phyloP scores from a whole-genome alignment of 2,113 vertebrate genomes.

The Mus musculus region DNA sequence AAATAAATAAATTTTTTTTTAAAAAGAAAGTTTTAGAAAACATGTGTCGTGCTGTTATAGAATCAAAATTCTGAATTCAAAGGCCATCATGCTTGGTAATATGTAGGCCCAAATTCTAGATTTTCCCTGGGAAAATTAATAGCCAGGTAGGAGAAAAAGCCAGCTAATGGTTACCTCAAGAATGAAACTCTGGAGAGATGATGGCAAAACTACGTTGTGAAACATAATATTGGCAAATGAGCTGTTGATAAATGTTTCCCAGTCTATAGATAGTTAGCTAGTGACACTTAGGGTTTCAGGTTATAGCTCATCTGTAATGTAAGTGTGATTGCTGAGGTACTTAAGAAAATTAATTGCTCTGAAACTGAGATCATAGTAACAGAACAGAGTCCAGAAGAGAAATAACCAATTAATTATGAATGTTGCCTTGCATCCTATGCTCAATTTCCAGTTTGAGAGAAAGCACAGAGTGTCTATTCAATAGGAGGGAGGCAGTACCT shows the following conservation, averaged over 20 bases:
- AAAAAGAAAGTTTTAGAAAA: neutral
- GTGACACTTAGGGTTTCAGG: neutral
- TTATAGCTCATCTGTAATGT: neutral
- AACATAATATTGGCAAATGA: neutral
- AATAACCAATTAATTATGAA: neutral
- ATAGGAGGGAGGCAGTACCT: neutral
- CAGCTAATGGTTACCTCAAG: neutral
- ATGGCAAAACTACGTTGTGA: neutral
- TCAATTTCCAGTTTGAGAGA: neutral
- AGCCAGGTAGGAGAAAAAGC: neutral
- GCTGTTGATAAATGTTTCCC: conserved; percentile 27
- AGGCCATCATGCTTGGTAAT: neutral
- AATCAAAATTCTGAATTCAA: conserved; percentile 40
- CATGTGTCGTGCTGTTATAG: neutral
- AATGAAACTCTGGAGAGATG: neutral
- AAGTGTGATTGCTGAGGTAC: neutral
- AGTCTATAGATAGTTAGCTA: neutral
- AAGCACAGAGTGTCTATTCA: neutral
- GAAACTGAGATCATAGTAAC: neutral
- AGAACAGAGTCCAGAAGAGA: conserved; percentile 17
- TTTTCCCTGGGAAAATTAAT: conserved; percentile 28
- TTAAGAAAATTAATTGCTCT: neutral
- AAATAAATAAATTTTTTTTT: too few species aligned
- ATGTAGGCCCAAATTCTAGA: neutral
- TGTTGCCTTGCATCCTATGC: neutral